Evolutionary conservation across 2,113 vertebrate species (phyloP).

Genomic region (Xenopus tropicalis): DNA sequence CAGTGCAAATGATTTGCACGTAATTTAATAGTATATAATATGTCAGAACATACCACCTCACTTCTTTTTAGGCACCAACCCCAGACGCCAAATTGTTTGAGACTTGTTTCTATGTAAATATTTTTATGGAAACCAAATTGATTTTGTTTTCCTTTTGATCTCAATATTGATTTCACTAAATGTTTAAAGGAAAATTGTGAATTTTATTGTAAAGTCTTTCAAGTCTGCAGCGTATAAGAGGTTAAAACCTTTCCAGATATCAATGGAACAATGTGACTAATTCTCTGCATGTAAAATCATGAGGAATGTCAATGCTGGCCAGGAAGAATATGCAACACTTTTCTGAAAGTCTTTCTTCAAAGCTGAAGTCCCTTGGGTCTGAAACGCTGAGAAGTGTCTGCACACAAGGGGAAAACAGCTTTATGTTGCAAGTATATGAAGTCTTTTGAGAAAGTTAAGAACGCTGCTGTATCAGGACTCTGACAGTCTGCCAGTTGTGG

Average conservation of each 20-base stretch:
- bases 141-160: too few species aligned
- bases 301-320: conserved; percentile 9
- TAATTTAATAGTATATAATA: too few species aligned
- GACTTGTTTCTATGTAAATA: too few species aligned
- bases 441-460: conserved; percentile 22
- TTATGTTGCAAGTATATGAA: conserved; percentile 7
- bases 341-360: conserved; percentile 15
- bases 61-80: too few species aligned
- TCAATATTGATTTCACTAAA: too few species aligned
- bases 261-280: background rate
- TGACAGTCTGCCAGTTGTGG: conserved; percentile 23
- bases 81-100: too few species aligned
- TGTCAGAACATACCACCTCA: too few species aligned
- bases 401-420: background rate
- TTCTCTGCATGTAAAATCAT: conserved; percentile 10
- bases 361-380: conserved; percentile 23
- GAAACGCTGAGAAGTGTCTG: conserved; percentile 18
- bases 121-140: too few species aligned
- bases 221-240: too few species aligned
- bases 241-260: background rate
- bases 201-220: too few species aligned
- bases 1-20: too few species aligned
- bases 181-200: too few species aligned
- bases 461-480: background rate
- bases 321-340: conserved; percentile 9